Evolutionary conservation across 2,888 invertebrate species (phyloP), one percentile per base, ranked within the genome.

Genomic region (Trilocha varians): DNA sequence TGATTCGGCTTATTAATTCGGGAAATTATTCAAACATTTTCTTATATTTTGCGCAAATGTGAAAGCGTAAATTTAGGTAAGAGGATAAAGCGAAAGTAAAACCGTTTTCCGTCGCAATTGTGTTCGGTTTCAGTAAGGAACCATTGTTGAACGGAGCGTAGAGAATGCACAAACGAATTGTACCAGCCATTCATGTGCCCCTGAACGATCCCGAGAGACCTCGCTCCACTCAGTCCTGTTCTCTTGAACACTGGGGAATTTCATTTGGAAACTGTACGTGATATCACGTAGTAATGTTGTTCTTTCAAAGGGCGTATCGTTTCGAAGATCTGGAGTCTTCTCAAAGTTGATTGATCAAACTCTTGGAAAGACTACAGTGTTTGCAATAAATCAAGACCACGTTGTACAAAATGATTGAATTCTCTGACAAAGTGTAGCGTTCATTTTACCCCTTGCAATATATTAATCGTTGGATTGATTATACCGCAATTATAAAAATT

Each of bases 201-300:
- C 57, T 49, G 58, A 65, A 56, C 53, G 49, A 47, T 58, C 68
- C 65, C 69, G 45, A 18, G 64, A 59, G 70, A 63, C 47, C 47
- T 47, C 49, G 52, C 50, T 46, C 58, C 49, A 54, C 50, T 50
- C 57, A 59, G 59, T 61, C 59, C 55, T 64, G 61, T 65, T 62
- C 65, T 62, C 64, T 69, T 63, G n/a, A 67, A 63, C 68, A 64
- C 71, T 76, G 68, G 66, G 70, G 76, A 79, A 80, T 79, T 82
- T 80, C 76, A 80, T 82, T 82, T 74, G 69, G 67, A 52, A 68
- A 58, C 59, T 50, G 75, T 79, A 84, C 84, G 84, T 84, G 84
- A 71, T 57, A 53, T 64, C 65, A 67, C 54, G 59, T 56, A 61
- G 70, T 72, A 82, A 80, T 77, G 72, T 64, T 66, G 68, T 70